A percentile compares a stretch with the other conserved stretches of the same genome.
These are phyloP conservation scores for Pterophyllum scalare DNA, from an alignment of 2,113 vertebrate genomes.

Conservation along the genomic window DNA sequence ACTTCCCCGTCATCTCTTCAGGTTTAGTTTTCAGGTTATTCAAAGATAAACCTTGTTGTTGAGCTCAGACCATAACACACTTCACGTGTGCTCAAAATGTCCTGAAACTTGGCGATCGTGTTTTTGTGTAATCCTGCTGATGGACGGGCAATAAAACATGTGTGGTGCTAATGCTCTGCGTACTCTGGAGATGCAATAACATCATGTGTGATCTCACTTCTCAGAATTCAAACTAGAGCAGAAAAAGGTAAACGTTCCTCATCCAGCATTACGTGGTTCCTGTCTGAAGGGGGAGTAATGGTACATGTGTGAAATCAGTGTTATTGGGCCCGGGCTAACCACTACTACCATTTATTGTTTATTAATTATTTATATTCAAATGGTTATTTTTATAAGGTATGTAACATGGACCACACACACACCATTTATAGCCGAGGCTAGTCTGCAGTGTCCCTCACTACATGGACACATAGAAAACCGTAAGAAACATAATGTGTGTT, in stretches of 20 bases:
- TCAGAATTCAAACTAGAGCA: neutral
- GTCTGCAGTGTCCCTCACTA: neutral
- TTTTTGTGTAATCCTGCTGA: neutral
- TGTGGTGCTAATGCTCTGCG: neutral
- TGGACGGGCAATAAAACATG: neutral
- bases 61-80: neutral
- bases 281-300: rapidly evolving
- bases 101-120: rapidly evolving
- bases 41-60: neutral
- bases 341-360: rapidly evolving
- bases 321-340: neutral
- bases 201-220: neutral
- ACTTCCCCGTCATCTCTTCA: rapidly evolving
- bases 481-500: too few relatives aligned
- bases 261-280: neutral
- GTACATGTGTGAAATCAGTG: neutral
- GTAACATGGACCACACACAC: neutral
- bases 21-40: neutral
- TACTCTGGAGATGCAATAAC: rapidly evolving
- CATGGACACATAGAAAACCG: too few relatives aligned
- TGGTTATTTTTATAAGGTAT: neutral
- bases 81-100: rapidly evolving
- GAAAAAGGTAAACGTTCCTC: neutral
- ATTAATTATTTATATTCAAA: neutral
- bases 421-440: rapidly evolving